Evolutionary conservation across 2,797 vertebrate genomes (phyloP), one percentile per base, ranked within the genome.

Genomic region (Antennarius maculatus): DNA sequence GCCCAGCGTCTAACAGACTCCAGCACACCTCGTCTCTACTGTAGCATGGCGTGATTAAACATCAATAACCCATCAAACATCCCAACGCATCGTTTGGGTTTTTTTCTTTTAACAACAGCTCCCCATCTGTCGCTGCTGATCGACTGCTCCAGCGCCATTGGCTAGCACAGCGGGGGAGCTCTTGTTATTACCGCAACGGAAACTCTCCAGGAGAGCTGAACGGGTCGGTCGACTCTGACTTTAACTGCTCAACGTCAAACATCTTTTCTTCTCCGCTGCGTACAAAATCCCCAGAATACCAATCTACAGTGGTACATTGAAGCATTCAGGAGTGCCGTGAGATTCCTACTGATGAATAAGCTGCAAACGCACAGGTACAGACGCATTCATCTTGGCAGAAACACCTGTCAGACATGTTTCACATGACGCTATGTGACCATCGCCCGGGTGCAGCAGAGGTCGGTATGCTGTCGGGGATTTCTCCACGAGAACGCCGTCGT

Each of bases 181-280:
- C 61, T 71, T 72, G 70, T 45, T 73, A 59, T 69, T 54, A 39
- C 51, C 51, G 54, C 47, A 70, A 69, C 57, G 73, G 28, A 43
- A 76, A 67, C 49, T 48, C 48, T n/a, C 37, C 54, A 47, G 18
- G 60, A 49, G 52, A 45, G 51, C 68, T 56, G 66, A 86, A 66
- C 17, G 61, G 74, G 78, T 71, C 68, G 66, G 63, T 83, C 72
- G 74, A 71, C 81, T 84, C 54, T 77, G 81, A 84, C 70, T 82
- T 65, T 82, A 54, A 66, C 7, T 1, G 47, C 71, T 49, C 11
- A 81, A 65, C 34, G 15, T 27, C 3, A 58, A 73, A 72, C 34
- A n/a, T 67, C 69, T 74, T 58, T 82, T 87, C 69, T 84, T 83
- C 85, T 77, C 39, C 27, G 50, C 54, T 66, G 17, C 23, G 69